Percentiles rank a stretch among this genome's conserved stretches.
Evolutionary conservation across 2,888 invertebrate genomes (phyloP).

Genomic region (Caenorhabditis sinica): DNA sequence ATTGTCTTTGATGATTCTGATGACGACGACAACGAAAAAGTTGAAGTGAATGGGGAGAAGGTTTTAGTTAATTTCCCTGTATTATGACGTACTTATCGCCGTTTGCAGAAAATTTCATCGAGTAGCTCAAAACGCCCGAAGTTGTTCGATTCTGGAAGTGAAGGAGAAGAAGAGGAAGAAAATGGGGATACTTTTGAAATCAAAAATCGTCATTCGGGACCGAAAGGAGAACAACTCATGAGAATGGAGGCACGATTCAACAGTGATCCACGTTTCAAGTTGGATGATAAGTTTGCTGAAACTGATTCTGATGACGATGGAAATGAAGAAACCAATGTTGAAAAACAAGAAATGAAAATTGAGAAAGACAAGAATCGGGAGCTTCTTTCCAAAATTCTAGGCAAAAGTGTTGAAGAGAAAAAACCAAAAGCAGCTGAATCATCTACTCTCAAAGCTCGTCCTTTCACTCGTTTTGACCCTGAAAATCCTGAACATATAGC

Average conservation of each 20-base stretch:
- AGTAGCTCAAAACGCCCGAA: conserved; percentile 29
- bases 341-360: conserved; percentile 65
- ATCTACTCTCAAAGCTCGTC: conserved; percentile 50
- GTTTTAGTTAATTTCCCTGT: conserved; percentile 1
- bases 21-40: conserved; percentile 45
- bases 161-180: conserved; percentile 59
- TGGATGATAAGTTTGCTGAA: conserved; percentile 72
- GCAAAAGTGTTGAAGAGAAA: conserved; percentile 69
- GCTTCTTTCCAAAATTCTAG: conserved; percentile 75
- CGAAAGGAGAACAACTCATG: conserved; percentile 72
- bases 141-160: conserved; percentile 56
- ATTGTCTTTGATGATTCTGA: conserved; percentile 73
- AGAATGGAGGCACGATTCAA: conserved; percentile 71
- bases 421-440: conserved; percentile 62
- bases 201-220: conserved; percentile 60
- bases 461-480: conserved; percentile 77
- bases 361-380: conserved; percentile 74
- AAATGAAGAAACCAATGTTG: conserved; percentile 3
- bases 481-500: conserved; percentile 76
- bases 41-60: conserved; percentile 3
- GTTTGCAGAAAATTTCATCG: conserved; percentile 26
- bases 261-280: conserved; percentile 71
- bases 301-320: conserved; percentile 58
- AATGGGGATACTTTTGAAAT: conserved; percentile 46
- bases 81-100: too few species aligned